Conservation (phyloP, 2,797 vertebrate species). For the Eutrigla gurnardus region DNA sequence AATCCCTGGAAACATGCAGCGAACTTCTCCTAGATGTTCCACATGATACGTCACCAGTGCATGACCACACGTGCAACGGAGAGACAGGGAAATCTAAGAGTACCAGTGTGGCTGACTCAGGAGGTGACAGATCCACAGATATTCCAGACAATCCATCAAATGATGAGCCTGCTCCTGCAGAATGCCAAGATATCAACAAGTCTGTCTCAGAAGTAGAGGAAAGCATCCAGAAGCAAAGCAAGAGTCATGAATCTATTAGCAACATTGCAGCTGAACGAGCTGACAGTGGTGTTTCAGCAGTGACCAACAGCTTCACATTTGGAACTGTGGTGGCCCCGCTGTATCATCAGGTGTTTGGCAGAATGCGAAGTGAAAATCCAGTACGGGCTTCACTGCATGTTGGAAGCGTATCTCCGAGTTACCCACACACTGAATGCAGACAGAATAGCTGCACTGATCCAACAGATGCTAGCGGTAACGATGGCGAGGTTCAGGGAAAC, state of each 20-base stretch:
- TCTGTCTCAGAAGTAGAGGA: slow-evolving; percentile 18
- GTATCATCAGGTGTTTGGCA: slow-evolving; percentile 75
- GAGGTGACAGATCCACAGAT: slow-evolving; percentile 27
- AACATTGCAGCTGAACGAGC: slow-evolving; percentile 2
- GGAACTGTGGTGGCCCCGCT: slow-evolving; percentile 77
- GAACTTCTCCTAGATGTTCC: slow-evolving; percentile 16
- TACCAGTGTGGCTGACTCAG: slow-evolving; percentile 12
- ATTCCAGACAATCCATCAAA: slow-evolving; percentile 25
- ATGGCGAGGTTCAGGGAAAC: slow-evolving; percentile 1
- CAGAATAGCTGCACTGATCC: slow-evolving; percentile 25
- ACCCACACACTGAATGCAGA: slow-evolving; percentile 14
- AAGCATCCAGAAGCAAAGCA: not conserved
- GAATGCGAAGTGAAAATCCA: slow-evolving; percentile 56
- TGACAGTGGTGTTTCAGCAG: slow-evolving; percentile 10
- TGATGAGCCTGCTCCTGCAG: slow-evolving; percentile 18
- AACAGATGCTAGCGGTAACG: not conserved
- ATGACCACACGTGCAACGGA: not conserved
- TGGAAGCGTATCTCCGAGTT: slow-evolving; percentile 24
- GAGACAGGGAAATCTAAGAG: slow-evolving; percentile 48
- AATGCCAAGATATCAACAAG: slow-evolving; percentile 14
- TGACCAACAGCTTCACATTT: slow-evolving; percentile 66
- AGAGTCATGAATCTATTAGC: not conserved
- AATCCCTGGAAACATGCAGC: slow-evolving; percentile 26
- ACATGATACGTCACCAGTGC: slow-evolving; percentile 26
- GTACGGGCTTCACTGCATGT: slow-evolving; percentile 10